A percentile compares a stretch with the other conserved stretches of the same genome.
Conservation (phyloP, 2,797 vertebrate species). For the Liparis tanakae region DNA sequence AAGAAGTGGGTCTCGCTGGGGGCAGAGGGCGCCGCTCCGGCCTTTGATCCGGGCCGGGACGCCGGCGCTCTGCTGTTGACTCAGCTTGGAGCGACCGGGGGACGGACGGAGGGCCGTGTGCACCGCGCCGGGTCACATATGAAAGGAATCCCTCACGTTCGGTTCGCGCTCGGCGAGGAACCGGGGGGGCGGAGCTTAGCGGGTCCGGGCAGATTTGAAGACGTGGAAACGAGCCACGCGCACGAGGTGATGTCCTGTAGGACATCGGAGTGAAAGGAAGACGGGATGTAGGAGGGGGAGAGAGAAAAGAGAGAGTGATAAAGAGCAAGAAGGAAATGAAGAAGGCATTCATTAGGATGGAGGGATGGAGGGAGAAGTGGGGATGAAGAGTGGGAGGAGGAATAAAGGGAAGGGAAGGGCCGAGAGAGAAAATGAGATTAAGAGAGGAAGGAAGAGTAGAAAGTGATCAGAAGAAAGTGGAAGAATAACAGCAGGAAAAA, state of each 20-base stretch:
- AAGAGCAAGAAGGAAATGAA: not conserved
- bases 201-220: conserved; percentile 7
- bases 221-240: not conserved
- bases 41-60: conserved; percentile 69
- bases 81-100: conserved; percentile 73
- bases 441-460: not conserved
- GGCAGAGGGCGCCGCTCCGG: conserved; percentile 60
- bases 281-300: not conserved
- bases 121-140: conserved; percentile 60
- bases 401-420: not conserved
- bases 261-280: not conserved
- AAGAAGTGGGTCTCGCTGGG: conserved; percentile 35
- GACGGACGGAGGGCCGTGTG: conserved; percentile 62
- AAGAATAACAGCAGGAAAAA: not conserved
- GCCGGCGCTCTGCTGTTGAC: conserved; percentile 68
- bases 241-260: not conserved
- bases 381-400: not conserved
- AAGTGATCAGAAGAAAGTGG: too few relatives aligned
- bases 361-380: not conserved
- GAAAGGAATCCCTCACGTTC: conserved; percentile 60
- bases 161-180: conserved; percentile 47
- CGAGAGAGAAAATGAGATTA: not conserved
- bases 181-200: conserved; percentile 47
- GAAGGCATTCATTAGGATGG: not conserved
- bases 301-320: not conserved